Percentiles rank a stretch among this genome's conserved stretches.
Evolutionary conservation across 2,113 vertebrate genomes (phyloP).

Genomic region (Eclectus roratus): DNA sequence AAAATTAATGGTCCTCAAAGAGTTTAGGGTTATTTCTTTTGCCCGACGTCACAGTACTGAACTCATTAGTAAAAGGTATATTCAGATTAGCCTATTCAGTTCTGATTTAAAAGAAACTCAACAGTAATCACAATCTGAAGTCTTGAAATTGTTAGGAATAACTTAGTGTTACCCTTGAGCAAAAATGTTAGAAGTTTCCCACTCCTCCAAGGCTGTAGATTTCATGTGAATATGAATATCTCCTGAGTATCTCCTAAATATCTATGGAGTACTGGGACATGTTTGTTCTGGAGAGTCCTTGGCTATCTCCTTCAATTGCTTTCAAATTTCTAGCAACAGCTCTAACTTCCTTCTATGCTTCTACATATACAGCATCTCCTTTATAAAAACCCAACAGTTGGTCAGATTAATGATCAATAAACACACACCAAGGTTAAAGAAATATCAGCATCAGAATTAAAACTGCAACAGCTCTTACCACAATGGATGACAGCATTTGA

Average conservation of each 20-base stretch:
- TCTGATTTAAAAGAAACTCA: not conserved
- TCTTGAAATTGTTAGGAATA: not conserved
- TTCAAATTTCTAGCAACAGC: not conserved
- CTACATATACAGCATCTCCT: not conserved
- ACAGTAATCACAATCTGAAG: not conserved
- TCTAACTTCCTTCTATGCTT: not conserved
- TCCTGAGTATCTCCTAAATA: not conserved
- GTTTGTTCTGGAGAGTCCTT: not conserved
- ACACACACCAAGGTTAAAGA: not conserved
- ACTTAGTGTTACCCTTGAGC: not conserved
- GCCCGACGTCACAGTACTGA: not conserved
- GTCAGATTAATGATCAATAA: not conserved
- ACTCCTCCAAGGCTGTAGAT: not conserved
- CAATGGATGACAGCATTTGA: not conserved
- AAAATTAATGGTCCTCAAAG: slow-evolving; percentile 26
- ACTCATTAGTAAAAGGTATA: not conserved
- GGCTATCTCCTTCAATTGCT: not conserved
- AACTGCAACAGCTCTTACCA: not conserved
- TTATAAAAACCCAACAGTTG: not conserved
- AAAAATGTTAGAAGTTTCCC: not conserved
- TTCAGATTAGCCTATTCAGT: not conserved
- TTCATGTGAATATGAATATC: not conserved
- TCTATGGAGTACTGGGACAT: not conserved
- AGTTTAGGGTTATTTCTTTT: slow-evolving; percentile 38
- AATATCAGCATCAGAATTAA: not conserved